Evolutionary conservation across 2,888 invertebrate genomes (phyloP).

Genomic region (Neocrepidodera transversa): DNA sequence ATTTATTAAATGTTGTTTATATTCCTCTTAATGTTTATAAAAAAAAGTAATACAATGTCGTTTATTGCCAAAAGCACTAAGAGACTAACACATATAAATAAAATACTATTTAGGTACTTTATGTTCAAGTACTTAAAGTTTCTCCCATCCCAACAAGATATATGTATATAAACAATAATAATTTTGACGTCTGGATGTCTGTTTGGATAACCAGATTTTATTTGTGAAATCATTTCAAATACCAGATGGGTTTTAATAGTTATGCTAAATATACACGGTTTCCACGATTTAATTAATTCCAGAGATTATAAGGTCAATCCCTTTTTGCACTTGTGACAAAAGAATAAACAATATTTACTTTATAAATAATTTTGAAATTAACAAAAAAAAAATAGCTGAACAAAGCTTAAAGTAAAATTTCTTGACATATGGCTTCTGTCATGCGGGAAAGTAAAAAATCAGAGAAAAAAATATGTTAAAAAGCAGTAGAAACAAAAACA

Average conservation of each 20-base stretch:
- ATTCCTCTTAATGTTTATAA: too few species aligned
- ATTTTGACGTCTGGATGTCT: conserved; percentile 18
- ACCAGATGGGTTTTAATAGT: conserved; percentile 15
- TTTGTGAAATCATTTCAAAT: conserved; percentile 11
- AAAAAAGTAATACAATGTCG: not conserved
- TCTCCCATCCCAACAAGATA: not conserved
- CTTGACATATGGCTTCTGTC: too few species aligned
- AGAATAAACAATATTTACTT: too few species aligned
- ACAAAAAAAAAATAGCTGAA: too few species aligned
- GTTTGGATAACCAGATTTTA: conserved; percentile 13
- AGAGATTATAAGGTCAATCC: not conserved
- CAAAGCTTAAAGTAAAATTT: too few species aligned
- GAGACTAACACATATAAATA: not conserved
- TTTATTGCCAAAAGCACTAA: not conserved
- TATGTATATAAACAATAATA: conserved; percentile 4
- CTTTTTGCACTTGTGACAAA: too few species aligned
- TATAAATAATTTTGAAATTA: too few species aligned
- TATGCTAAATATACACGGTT: conserved; percentile 13
- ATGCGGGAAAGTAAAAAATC: too few species aligned
- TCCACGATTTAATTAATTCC: too few species aligned
- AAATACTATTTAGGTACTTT: not conserved
- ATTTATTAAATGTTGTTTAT: too few species aligned
- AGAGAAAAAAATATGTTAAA: too few species aligned
- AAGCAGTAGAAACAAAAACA: too few species aligned
- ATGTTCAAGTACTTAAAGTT: not conserved